Base-by-base conservation (phyloP, 2,113 vertebrate species). In the Channa maculata region DNA sequence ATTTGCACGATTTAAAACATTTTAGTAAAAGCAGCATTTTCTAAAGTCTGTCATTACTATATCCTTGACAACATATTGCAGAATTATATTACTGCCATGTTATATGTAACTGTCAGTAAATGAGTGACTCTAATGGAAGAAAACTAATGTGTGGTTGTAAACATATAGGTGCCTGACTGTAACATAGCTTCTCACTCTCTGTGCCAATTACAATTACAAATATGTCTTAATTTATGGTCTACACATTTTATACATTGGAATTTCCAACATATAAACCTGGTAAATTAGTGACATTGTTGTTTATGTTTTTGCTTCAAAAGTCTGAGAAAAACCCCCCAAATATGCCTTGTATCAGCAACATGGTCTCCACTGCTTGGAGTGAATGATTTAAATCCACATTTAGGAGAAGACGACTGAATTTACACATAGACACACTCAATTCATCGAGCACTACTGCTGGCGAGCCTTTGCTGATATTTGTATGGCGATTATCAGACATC, bases 201-300 rank as follows among this genome's bases (percentile, higher is more conserved):
- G 24, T 24, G 24, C 24, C 24, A 24, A 41, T 41, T 37, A 39
- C 49, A 24, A 24, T 24, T 24, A 45, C 34, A 60, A 65, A 57
- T 46, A 13, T 57, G 24, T 65, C 13, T 83, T 58, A 3, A 58
- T 68, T 46, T 34, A 3, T 59, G 33, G 49, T 55, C 46, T 54
- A 62, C 34, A 53, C 37, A 52, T 66, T 64, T 36, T 69, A 71
- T 83, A 24, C 41, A n/a, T n/a, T n/a, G n/a, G n/a, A n/a, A n/a
- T n/a, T n/a, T n/a, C n/a, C n/a, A n/a, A n/a, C n/a, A 65, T 33
- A 77, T 71, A 85, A 84, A 43, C 43, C 69, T 57, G 65, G 66
- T 69, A 51, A 80, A 63, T 86, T 43, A 50, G 67, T 68, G 48
- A 36, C 71, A 77, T 68, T 73, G 41, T 69, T 24, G 81, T 41